Evolutionary conservation across 1,140 invertebrate species (phyloP).

Genomic region (Ceratosolen solmsi): DNA sequence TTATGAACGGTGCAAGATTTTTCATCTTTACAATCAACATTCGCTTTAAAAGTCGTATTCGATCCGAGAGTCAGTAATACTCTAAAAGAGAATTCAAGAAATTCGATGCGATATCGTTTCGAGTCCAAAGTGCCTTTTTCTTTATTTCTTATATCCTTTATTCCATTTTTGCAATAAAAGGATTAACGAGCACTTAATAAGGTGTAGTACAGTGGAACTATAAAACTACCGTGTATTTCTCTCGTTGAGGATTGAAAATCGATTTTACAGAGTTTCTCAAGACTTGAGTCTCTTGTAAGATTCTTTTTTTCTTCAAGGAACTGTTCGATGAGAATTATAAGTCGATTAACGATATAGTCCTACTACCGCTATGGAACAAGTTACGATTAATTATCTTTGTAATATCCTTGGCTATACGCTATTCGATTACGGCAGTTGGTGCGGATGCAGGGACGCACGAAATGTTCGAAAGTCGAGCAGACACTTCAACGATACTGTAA

Average conservation of each 20-base stretch:
- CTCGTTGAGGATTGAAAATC: slow-evolving; percentile 7
- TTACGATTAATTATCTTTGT: slow-evolving; percentile 45
- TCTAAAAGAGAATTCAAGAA: slow-evolving; percentile 11
- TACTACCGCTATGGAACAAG: slow-evolving; percentile 11
- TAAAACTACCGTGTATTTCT: background rate
- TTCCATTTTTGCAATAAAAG: background rate
- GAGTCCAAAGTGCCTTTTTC: background rate
- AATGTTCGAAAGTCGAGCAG: slow-evolving; percentile 32
- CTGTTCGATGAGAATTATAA: slow-evolving; percentile 38
- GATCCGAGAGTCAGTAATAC: background rate
- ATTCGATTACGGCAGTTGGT: background rate
- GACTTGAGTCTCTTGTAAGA: background rate
- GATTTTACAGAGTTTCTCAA: slow-evolving; percentile 18
- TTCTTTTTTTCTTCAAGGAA: background rate
- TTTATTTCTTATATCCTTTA: slow-evolving; percentile 14
- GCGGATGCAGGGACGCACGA: background rate
- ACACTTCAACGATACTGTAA: background rate
- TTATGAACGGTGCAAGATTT: background rate
- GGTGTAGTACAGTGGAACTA: slow-evolving; percentile 2
- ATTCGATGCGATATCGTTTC: slow-evolving; percentile 12
- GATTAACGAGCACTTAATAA: slow-evolving; percentile 34
- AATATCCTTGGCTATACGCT: slow-evolving; percentile 23
- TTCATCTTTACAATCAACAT: background rate
- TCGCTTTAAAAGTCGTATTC: background rate
- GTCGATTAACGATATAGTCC: slow-evolving; percentile 23